Conservation (phyloP, 2,113 vertebrate species). For the Pseudopodoces humilis region DNA sequence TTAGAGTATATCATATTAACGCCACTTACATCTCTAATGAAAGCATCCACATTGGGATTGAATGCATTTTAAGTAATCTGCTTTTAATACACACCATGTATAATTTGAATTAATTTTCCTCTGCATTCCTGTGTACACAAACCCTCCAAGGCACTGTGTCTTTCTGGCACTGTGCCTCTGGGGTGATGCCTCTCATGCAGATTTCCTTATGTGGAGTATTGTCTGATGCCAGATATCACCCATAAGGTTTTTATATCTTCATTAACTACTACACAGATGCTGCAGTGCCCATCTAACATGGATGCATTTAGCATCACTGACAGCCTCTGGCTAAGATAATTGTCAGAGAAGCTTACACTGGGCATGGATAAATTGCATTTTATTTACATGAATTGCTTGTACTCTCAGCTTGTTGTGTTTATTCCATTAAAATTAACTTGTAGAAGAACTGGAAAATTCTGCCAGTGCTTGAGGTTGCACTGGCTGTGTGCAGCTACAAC, state of each 20-base stretch:
- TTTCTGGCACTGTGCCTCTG: background rate
- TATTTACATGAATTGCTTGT: background rate
- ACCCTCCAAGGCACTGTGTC: background rate
- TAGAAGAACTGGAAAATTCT: background rate
- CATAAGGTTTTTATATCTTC: background rate
- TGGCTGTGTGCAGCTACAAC: background rate
- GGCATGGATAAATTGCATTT: background rate
- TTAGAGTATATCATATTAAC: background rate
- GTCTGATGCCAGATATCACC: background rate
- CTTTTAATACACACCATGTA: conserved; percentile 3
- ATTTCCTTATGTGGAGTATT: background rate
- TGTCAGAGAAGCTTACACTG: background rate
- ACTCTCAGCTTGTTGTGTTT: background rate
- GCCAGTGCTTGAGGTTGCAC: background rate
- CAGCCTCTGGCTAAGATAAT: background rate
- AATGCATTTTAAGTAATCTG: conserved; percentile 1
- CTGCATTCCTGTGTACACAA: background rate
- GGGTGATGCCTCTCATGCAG: background rate
- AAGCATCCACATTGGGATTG: background rate
- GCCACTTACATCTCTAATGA: background rate
- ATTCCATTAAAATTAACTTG: background rate
- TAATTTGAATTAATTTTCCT: conserved; percentile 10
- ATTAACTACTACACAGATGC: background rate
- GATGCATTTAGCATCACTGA: background rate
- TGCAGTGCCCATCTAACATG: background rate